These are phyloP conservation scores for Neopipo cinnamomea DNA, from an alignment of 2,113 vertebrate species.

Conservation along the genomic window DNA sequence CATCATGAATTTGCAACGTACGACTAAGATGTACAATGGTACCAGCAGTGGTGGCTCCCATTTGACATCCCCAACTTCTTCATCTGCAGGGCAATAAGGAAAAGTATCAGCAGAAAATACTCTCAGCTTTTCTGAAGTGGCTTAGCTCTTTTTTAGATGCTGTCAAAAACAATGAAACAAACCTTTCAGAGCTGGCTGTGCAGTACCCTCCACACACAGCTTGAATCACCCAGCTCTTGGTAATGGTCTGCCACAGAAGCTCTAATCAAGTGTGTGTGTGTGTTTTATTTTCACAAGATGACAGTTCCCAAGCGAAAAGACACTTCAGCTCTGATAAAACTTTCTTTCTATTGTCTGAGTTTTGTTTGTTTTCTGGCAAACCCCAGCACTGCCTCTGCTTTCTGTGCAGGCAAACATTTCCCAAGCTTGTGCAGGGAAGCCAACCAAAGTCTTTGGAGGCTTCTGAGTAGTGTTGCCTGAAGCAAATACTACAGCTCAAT, in stretches of 20 bases:
- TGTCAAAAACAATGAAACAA: constrained; percentile 65
- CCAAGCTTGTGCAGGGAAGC: constrained; percentile 69
- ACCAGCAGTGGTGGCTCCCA: not conserved
- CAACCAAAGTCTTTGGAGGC: constrained; percentile 77
- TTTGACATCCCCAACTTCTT: not conserved
- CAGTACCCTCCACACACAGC: constrained; percentile 8
- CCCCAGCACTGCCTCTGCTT: constrained; percentile 67
- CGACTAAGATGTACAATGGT: not conserved
- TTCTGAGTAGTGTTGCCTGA: constrained; percentile 78
- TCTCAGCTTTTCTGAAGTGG: constrained; percentile 40
- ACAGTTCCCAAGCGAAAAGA: constrained; percentile 77
- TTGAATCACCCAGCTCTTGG: constrained; percentile 37
- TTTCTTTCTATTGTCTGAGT: constrained; percentile 76
- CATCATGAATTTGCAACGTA: not conserved
- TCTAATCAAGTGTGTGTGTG: constrained; percentile 7
- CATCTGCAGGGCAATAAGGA: not conserved
- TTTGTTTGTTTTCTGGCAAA: constrained; percentile 80
- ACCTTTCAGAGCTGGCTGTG: constrained; percentile 43
- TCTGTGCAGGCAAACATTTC: constrained; percentile 63
- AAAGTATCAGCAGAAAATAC: constrained; percentile 28
- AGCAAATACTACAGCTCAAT: constrained; percentile 79
- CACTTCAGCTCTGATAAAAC: constrained; percentile 76
- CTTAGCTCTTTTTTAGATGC: constrained; percentile 23
- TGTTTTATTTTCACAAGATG: constrained; percentile 66
- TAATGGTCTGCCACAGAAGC: constrained; percentile 62